phyloP scores from a whole-genome alignment of 2,113 vertebrate species.

The Crotalus tigris region DNA sequence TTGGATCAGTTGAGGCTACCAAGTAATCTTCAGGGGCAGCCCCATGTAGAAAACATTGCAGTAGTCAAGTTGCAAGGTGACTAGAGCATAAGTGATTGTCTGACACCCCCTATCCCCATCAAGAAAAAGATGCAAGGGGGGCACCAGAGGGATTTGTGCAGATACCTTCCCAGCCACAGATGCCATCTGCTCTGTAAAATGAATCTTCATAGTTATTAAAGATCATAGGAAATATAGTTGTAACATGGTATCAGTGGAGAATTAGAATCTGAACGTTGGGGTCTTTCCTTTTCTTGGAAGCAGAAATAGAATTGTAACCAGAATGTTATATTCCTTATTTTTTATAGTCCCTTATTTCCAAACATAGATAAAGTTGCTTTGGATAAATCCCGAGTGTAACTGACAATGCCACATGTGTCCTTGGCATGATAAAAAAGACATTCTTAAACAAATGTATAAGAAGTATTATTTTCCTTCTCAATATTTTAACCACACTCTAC shows the following conservation, averaged over 20 bases:
- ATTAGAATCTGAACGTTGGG: neutral
- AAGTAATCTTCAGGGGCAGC: neutral
- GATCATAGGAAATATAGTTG: neutral
- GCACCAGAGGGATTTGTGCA: neutral
- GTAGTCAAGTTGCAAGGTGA: neutral
- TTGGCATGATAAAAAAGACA: neutral
- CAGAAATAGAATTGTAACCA: neutral
- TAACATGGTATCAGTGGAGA: neutral
- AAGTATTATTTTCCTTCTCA: neutral
- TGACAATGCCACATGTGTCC: neutral
- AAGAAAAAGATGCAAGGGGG: neutral
- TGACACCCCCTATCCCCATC: neutral
- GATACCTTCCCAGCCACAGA: neutral
- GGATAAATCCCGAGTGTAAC: neutral
- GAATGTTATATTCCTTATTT: neutral
- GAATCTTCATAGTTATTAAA: neutral
- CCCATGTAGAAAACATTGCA: neutral
- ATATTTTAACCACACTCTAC: neutral
- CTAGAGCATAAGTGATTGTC: neutral
- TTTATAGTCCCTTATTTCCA: neutral
- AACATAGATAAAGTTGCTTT: neutral
- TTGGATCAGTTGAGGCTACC: neutral
- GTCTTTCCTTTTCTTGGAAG: neutral
- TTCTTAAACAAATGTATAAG: neutral
- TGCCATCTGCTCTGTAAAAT: neutral